Evolutionary conservation across 2,113 vertebrate genomes (phyloP).

Genomic region (Solea senegalensis): DNA sequence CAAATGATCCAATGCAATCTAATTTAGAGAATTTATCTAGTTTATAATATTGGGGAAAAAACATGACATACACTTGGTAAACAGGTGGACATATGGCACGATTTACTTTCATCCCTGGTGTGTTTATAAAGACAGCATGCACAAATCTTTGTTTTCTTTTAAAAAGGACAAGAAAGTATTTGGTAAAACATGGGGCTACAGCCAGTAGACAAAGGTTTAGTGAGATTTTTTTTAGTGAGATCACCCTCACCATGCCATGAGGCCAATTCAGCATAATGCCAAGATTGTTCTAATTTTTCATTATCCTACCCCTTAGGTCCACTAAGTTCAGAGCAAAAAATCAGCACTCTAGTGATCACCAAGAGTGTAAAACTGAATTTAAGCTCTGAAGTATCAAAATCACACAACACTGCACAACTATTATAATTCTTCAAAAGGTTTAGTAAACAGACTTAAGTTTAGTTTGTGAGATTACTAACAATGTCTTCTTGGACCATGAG

Average conservation of each 20-base stretch:
- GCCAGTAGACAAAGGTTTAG: background rate
- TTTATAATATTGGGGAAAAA: background rate
- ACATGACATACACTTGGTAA: background rate
- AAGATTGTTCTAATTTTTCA: background rate
- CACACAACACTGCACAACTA: background rate
- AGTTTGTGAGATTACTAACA: conserved; percentile 7
- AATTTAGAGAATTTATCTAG: conserved; percentile 7
- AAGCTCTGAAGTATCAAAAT: background rate
- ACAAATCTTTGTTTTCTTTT: background rate
- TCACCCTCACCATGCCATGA: background rate
- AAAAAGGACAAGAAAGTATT: background rate
- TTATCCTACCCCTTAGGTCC: background rate
- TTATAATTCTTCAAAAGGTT: background rate
- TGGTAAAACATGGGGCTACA: background rate
- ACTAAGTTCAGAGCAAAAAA: background rate
- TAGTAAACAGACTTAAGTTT: conserved; percentile 4
- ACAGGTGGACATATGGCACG: background rate
- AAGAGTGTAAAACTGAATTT: background rate
- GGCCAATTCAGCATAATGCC: conserved; percentile 4
- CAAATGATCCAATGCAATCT: background rate
- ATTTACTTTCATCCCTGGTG: background rate
- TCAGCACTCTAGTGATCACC: conserved; percentile 2
- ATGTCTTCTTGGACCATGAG: conserved; percentile 48
- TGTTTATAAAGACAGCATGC: background rate
- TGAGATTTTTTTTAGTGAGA: background rate